phyloP scores from a whole-genome alignment of 2,888 invertebrate species.

The Drosophila algonquin region DNA sequence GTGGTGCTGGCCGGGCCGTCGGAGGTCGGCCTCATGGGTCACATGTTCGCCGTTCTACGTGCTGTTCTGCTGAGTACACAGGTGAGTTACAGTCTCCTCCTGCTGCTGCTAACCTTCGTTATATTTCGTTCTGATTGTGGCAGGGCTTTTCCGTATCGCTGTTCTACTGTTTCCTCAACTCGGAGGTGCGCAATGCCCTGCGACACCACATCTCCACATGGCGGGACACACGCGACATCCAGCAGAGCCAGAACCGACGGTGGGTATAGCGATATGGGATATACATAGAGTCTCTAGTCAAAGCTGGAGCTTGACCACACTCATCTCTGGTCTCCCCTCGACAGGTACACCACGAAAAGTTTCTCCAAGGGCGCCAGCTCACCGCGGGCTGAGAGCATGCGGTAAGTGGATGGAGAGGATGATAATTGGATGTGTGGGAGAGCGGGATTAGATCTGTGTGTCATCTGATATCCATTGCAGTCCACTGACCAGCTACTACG shows the following conservation, averaged over 20 bases:
- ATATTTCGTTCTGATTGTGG: neutral
- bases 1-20: conserved; percentile 92
- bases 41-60: conserved; percentile 91
- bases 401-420: conserved; percentile 85
- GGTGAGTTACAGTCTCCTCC: conserved; percentile 85
- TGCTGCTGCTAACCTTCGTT: neutral
- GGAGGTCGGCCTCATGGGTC: conserved; percentile 88
- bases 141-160: conserved; percentile 95
- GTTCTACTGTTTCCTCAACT: conserved; percentile 96
- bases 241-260: conserved; percentile 82
- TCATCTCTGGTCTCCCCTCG: neutral
- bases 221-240: conserved; percentile 83
- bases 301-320: conserved; percentile 2
- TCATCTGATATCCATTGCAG: conserved; percentile 77
- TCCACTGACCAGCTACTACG: conserved; percentile 87
- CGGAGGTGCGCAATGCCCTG: conserved; percentile 94
- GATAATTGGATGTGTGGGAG: neutral
- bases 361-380: conserved; percentile 92
- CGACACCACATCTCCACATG: conserved; percentile 87
- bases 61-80: conserved; percentile 95
- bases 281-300: neutral
- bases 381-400: conserved; percentile 91
- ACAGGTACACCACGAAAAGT: conserved; percentile 83
- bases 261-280: conserved; percentile 44
- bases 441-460: neutral